A percentile compares a stretch with the other conserved stretches of the same genome.
Evolutionary conservation across 2,113 vertebrate genomes (phyloP).

Genomic region (Noturus placidus): DNA sequence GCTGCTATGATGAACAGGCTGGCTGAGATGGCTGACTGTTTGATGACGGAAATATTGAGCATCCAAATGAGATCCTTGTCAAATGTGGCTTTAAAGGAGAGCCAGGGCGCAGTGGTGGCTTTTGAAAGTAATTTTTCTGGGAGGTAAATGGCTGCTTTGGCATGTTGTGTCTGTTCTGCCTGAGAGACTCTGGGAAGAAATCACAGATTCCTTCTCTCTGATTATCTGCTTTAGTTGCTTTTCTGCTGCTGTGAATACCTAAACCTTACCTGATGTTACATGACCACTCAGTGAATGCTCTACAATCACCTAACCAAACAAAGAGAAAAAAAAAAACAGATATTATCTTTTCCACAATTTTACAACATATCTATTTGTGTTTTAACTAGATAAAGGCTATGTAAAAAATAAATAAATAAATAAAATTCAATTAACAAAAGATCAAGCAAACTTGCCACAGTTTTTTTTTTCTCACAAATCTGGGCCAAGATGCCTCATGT

Average conservation of each 20-base stretch:
- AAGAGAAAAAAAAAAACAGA: neutral
- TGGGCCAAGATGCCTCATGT: no score
- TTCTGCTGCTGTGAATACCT: constrained; percentile 25
- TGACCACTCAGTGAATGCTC: neutral
- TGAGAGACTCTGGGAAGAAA: constrained; percentile 30
- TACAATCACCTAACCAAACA: neutral
- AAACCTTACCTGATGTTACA: constrained; percentile 18
- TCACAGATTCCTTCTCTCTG: constrained; percentile 9
- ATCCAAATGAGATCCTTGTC: constrained; percentile 78
- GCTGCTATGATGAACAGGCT: constrained; percentile 76
- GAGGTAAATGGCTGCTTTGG: constrained; percentile 74
- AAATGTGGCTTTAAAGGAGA: constrained; percentile 80
- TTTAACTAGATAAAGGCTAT: neutral
- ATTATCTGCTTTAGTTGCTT: constrained; percentile 42
- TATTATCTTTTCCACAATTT: neutral
- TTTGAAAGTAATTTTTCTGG: constrained; percentile 79
- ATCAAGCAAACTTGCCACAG: no score
- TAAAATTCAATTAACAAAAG: no score
- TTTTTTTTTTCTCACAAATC: no score
- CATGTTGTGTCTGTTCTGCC: constrained; percentile 65
- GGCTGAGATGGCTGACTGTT: constrained; percentile 75
- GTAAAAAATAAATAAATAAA: no score
- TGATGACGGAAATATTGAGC: constrained; percentile 81
- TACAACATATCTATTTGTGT: neutral
- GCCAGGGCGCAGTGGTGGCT: constrained; percentile 63